Base-by-base conservation (phyloP, 2,888 invertebrate species). In the Eilema griseolum region DNA sequence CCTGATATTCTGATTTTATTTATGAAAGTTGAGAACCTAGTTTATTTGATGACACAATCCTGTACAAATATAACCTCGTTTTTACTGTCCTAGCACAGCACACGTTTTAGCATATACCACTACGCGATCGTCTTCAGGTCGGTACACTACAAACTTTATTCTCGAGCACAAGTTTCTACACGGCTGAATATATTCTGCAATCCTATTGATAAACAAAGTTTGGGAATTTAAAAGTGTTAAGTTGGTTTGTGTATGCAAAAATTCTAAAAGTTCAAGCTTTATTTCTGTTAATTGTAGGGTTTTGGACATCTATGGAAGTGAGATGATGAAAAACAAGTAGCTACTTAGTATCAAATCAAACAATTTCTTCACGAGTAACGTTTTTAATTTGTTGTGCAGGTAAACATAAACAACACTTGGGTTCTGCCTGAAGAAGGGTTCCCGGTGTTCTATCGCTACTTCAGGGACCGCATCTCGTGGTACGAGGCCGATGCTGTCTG, bases 401-500 rank as follows among this genome's bases (percentile, higher is more conserved):
- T 97, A 73, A 97, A 97, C 94, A 97, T 97, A 88, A 97, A 97
- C 93, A 97, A 97, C 92, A 97, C 97, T 78, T 98, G 98, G 98
- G 97, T 97, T 82, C 95, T 97, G 84, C 97, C 97, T 12, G 97
- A 97, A 88, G 97, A 97, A 86, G 97, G 97, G 37, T 97, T 97
- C 88, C 97, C 97, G 75, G 97, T 97, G 72, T 97, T 98, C 94
- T 97, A 97, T 93, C 97, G 97, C 84, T 97, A 97, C 95, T 97
- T 98, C 96, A 96, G 97, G 82, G 97, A 98, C 94, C 97, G 97
- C 90, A 97, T 97, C 88, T 97, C 97, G 61, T 98, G 97, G 97
- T 97, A 97, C 88, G 98, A 97, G 89, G 98, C 98, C 3, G 97
- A 98, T 87, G 97, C 97, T 46, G 97, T 98, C 69, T 97, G 97